phyloP scores from a whole-genome alignment of 1,140 invertebrate genomes.

The Drosophila bocki region DNA sequence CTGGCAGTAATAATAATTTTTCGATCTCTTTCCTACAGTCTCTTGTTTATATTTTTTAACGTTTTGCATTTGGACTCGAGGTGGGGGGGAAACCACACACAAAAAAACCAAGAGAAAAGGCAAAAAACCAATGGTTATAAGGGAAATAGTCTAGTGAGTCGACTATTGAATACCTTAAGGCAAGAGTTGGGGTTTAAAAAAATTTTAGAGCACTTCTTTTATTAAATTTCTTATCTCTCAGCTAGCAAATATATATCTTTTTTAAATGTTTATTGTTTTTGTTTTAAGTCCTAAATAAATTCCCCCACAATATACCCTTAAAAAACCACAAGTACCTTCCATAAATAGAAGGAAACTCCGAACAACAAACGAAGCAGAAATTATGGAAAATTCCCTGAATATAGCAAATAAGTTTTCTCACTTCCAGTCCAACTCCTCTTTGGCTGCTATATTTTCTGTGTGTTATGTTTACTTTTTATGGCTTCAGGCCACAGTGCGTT shows the following conservation, averaged over 20 bases:
- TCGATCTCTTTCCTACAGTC: constrained; percentile 52
- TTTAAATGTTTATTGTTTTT: not conserved
- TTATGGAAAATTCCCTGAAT: constrained; percentile 81
- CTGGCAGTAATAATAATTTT: constrained; percentile 65
- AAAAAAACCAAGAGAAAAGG: constrained; percentile 32
- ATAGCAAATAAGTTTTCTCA: constrained; percentile 80
- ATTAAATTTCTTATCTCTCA: not conserved
- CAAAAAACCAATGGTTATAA: not conserved
- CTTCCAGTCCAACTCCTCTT: constrained; percentile 19
- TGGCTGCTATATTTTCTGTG: constrained; percentile 30
- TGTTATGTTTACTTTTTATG: constrained; percentile 78
- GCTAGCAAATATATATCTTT: not conserved
- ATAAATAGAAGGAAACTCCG: constrained; percentile 21
- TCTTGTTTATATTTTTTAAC: constrained; percentile 70
- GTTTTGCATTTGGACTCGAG: constrained; percentile 53
- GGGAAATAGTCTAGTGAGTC: not conserved
- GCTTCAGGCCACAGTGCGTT: constrained; percentile 73
- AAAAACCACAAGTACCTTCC: not conserved
- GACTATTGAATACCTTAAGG: not conserved
- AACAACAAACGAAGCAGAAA: constrained; percentile 67
- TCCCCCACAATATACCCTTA: not conserved
- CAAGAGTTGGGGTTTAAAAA: not conserved
- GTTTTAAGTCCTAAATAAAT: not conserved
- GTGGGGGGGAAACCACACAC: constrained; percentile 49
- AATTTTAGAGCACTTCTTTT: not conserved